A percentile compares a stretch with the other conserved stretches of the same genome.
phyloP scores from a whole-genome alignment of 2,113 vertebrate species.

The Micronisus gabar region DNA sequence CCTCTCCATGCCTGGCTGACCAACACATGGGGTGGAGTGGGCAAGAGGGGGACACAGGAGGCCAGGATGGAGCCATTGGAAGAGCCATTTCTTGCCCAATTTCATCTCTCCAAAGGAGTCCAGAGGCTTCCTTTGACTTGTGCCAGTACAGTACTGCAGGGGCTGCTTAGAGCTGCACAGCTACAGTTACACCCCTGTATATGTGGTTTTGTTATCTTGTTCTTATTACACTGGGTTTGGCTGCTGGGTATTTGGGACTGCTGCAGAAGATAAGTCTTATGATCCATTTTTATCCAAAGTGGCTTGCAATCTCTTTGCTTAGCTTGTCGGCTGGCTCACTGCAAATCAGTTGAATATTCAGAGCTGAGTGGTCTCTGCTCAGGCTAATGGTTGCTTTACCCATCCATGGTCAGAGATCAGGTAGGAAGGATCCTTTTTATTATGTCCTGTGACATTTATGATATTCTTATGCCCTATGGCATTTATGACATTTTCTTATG shows the following conservation, averaged over 20 bases:
- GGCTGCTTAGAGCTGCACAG: background rate
- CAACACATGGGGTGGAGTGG: fast-evolving
- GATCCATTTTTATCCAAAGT: background rate
- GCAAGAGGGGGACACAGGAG: fast-evolving
- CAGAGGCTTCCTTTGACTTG: background rate
- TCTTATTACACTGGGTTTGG: background rate
- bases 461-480: background rate
- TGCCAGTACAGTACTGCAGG: no score
- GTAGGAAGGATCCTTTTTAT: background rate
- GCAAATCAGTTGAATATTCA: background rate
- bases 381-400: background rate
- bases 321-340: background rate
- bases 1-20: background rate
- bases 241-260: background rate
- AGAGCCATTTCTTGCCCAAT: background rate
- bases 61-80: background rate
- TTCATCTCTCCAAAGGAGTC: background rate
- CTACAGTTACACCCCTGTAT: background rate
- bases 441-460: background rate
- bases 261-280: background rate
- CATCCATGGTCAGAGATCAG: background rate
- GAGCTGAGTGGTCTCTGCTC: background rate
- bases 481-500: background rate
- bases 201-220: background rate
- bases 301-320: background rate